Evolutionary conservation across 2,113 vertebrate genomes (phyloP).

Genomic region (Nothocercus julius): DNA sequence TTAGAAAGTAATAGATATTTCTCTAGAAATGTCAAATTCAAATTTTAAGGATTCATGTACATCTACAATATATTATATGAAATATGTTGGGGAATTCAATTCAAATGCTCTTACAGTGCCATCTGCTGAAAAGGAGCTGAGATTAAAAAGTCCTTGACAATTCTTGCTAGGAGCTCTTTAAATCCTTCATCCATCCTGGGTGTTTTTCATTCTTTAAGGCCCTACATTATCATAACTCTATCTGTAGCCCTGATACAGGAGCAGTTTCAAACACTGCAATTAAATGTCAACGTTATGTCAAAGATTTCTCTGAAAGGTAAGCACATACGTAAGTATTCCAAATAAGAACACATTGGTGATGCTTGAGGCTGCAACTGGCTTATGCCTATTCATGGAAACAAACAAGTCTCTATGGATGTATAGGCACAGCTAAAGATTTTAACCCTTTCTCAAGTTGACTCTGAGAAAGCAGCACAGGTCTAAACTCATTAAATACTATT

Average conservation of each 20-base stretch:
- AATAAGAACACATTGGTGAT: not conserved
- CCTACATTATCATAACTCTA: not conserved
- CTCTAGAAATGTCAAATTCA: not conserved
- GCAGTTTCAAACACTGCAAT: not conserved
- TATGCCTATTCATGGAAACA: not conserved
- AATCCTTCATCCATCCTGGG: not conserved
- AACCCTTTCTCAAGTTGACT: not conserved
- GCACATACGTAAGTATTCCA: not conserved
- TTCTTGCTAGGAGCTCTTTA: not conserved
- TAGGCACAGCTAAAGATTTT: not conserved
- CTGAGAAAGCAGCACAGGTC: not conserved
- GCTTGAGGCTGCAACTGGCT: not conserved
- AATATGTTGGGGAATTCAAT: not conserved
- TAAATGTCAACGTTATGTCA: not conserved
- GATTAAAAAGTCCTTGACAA: not conserved
- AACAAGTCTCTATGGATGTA: too few species aligned
- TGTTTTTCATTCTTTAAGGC: not conserved
- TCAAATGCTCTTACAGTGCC: constrained; percentile 50
- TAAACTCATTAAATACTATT: not conserved
- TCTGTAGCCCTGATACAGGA: not conserved
- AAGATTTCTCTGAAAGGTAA: not conserved
- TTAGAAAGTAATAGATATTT: not conserved
- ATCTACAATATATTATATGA: not conserved
- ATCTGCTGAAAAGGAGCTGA: constrained; percentile 45
- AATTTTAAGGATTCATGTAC: not conserved